phyloP scores from a whole-genome alignment of 2,888 invertebrate species.

The Hydropsyche betteni region DNA sequence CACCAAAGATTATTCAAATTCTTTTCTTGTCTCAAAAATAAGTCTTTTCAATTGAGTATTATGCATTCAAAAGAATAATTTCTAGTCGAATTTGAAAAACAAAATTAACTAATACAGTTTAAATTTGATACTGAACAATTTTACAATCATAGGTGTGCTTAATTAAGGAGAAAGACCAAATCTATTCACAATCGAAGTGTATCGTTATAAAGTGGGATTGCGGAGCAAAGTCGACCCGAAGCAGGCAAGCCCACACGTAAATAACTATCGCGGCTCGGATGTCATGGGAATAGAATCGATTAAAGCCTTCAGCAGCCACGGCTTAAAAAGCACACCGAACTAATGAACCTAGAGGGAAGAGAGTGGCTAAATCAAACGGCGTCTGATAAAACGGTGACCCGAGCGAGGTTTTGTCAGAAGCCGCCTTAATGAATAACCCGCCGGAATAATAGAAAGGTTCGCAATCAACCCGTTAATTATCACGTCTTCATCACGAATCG shows the following conservation, averaged over 20 bases:
- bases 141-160: no score
- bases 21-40: no score
- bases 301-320: conserved; percentile 30
- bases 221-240: not conserved
- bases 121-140: no score
- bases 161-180: no score
- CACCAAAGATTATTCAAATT: no score
- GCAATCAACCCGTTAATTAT: conserved; percentile 28
- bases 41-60: no score
- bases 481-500: conserved; percentile 32
- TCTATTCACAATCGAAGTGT: no score
- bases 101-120: no score
- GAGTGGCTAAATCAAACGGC: conserved; percentile 11
- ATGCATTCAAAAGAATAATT: no score
- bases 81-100: no score
- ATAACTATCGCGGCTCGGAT: conserved; percentile 1
- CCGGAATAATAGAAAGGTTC: conserved; percentile 27
- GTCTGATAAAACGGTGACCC: not conserved
- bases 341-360: conserved; percentile 43
- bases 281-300: conserved; percentile 48
- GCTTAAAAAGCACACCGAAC: conserved; percentile 27
- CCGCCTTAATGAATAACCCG: conserved; percentile 26
- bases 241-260: conserved; percentile 39
- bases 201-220: no score
- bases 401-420: conserved; percentile 2